Conservation (phyloP, 2,113 vertebrate species). For the Nerophis lumbriciformis region DNA sequence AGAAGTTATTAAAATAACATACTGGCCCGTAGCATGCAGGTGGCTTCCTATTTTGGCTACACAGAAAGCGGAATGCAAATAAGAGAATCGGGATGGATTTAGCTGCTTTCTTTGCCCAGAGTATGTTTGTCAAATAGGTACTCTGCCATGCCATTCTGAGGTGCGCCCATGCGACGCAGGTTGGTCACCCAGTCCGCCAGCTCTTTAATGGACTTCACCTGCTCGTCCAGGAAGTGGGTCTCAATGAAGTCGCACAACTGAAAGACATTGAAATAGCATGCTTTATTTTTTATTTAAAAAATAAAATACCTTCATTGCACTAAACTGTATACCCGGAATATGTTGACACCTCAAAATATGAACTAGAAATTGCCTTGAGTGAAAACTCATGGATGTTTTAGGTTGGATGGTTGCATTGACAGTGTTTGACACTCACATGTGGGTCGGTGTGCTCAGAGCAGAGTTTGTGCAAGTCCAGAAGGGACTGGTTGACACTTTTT, state of each 20-base stretch:
- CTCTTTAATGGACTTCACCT: slow-evolving; percentile 94
- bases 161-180: slow-evolving; percentile 90
- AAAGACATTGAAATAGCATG: not conserved
- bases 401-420: too few relatives aligned
- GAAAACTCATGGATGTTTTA: not conserved
- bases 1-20: slow-evolving; percentile 4
- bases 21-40: slow-evolving; percentile 32
- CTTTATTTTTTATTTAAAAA: not conserved
- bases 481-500: slow-evolving; percentile 80
- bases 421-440: slow-evolving; percentile 76
- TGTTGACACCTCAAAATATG: not conserved
- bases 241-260: slow-evolving; percentile 95
- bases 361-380: not conserved
- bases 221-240: slow-evolving; percentile 92
- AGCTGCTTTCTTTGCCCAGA: slow-evolving; percentile 75
- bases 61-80: slow-evolving; percentile 30
- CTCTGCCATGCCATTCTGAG: slow-evolving; percentile 86
- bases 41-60: slow-evolving; percentile 13
- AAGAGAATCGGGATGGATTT: slow-evolving; percentile 40
- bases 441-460: slow-evolving; percentile 87
- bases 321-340: not conserved
- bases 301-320: not conserved
- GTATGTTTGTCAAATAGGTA: slow-evolving; percentile 98
- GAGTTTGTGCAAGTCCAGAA: slow-evolving; percentile 89
- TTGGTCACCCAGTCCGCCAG: slow-evolving; percentile 90